Percentiles rank a stretch among this genome's conserved stretches.
Evolutionary conservation across 1,140 invertebrate species (phyloP).

Genomic region (Aporrectodea caliginosa): DNA sequence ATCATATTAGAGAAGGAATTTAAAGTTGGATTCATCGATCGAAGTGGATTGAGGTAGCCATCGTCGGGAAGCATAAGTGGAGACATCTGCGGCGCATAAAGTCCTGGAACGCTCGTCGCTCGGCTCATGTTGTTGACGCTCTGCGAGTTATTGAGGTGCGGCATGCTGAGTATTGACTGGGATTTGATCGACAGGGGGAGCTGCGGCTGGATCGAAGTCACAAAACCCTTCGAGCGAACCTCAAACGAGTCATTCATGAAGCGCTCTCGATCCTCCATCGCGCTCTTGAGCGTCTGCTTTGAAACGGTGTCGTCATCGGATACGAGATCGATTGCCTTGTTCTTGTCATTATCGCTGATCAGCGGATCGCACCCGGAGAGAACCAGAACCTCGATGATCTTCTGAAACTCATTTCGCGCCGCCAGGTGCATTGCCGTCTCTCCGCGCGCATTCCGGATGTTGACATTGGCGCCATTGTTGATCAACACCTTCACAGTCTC

Average conservation of each 20-base stretch:
- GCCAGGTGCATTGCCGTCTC: slow-evolving; percentile 46
- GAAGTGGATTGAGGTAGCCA: not conserved
- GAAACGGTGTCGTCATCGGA: slow-evolving; percentile 21
- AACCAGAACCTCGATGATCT: slow-evolving; percentile 28
- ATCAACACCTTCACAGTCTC: slow-evolving; percentile 27
- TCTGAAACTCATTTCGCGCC: slow-evolving; percentile 31
- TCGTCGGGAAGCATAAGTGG: not conserved
- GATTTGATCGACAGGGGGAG: slow-evolving; percentile 6
- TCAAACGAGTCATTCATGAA: slow-evolving; percentile 28
- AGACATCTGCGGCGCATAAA: not conserved
- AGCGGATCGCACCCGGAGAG: slow-evolving; percentile 13
- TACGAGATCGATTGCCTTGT: slow-evolving; percentile 27
- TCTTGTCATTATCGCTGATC: slow-evolving; percentile 19
- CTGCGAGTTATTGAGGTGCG: not conserved
- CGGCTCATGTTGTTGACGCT: not conserved
- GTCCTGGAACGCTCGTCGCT: not conserved
- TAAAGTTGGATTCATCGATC: not conserved
- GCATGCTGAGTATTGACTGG: not conserved
- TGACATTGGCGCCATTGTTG: slow-evolving; percentile 36
- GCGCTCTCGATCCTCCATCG: slow-evolving; percentile 20
- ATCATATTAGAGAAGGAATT: not conserved
- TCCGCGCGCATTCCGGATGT: slow-evolving; percentile 38
- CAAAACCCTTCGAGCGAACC: slow-evolving; percentile 23
- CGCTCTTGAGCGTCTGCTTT: slow-evolving; percentile 20
- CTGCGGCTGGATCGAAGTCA: slow-evolving; percentile 3